Evolutionary conservation across 1,140 invertebrate genomes (phyloP).

Genomic region (Drosophila nikananu): DNA sequence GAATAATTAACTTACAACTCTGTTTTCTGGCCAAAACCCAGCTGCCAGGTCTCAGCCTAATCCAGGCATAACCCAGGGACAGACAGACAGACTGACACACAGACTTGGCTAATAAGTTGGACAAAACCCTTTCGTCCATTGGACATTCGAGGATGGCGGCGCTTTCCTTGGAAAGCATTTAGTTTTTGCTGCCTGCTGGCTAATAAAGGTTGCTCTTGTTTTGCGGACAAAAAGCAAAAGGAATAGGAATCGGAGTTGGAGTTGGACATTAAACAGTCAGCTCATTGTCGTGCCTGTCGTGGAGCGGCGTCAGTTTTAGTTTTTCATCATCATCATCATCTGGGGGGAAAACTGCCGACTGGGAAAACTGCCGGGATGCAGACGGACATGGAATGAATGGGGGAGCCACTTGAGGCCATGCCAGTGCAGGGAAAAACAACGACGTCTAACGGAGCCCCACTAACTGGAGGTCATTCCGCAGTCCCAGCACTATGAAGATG

Average conservation of each 20-base stretch:
- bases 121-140: conserved; percentile 72
- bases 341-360: too few species aligned
- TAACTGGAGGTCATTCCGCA: conserved; percentile 75
- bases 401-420: conserved; percentile 77
- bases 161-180: conserved; percentile 50
- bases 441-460: conserved; percentile 47
- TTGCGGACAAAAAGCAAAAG: conserved; percentile 38
- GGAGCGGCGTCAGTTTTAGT: conserved; percentile 70
- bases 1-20: conserved; percentile 44
- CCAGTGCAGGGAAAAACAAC: conserved; percentile 58
- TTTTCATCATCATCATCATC: conserved; percentile 65
- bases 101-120: conserved; percentile 66
- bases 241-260: background rate
- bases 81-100: background rate
- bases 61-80: conserved; percentile 42
- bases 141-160: conserved; percentile 60
- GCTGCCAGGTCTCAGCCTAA: conserved; percentile 41
- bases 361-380: conserved; percentile 19
- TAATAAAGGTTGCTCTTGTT: conserved; percentile 80
- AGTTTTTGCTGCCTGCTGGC: conserved; percentile 48
- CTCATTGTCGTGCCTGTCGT: conserved; percentile 77
- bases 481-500: conserved; percentile 64
- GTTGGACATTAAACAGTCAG: conserved; percentile 74
- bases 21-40: conserved; percentile 10
- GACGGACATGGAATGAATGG: conserved; percentile 56